Conservation (phyloP, 2,888 invertebrate genomes). For the Callimorpha dominula region DNA sequence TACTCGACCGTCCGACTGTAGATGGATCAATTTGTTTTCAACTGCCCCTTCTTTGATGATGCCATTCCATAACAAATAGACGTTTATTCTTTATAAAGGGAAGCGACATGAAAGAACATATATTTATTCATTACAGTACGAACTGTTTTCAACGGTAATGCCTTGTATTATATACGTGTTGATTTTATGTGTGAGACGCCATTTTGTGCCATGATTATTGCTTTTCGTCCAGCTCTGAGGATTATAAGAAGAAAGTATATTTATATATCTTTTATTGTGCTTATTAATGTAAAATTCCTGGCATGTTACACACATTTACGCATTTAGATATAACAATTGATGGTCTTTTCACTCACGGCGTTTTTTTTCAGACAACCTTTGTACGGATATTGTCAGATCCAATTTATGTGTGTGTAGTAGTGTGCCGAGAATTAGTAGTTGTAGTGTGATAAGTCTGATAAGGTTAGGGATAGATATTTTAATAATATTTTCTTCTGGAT, state of each 20-base stretch:
- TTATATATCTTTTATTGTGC: too few species aligned
- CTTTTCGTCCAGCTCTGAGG: background rate
- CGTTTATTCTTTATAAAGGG: slow-evolving; percentile 44
- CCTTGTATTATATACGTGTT: background rate
- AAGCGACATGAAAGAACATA: slow-evolving; percentile 42
- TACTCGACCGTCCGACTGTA: slow-evolving; percentile 27
- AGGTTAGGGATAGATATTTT: too few species aligned
- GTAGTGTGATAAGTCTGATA: too few species aligned
- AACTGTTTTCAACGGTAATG: slow-evolving; percentile 7
- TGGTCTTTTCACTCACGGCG: too few species aligned
- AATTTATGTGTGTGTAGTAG: too few species aligned
- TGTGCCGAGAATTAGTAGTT: too few species aligned
- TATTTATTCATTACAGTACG: slow-evolving; percentile 41
- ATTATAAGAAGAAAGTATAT: background rate
- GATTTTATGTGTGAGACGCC: slow-evolving; percentile 18
- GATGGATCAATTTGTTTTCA: slow-evolving; percentile 53
- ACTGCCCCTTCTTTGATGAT: slow-evolving; percentile 54
- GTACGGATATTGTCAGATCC: too few species aligned
- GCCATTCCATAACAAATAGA: slow-evolving; percentile 52
- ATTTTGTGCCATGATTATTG: slow-evolving; percentile 3
- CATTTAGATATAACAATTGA: too few species aligned
- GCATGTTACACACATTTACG: too few species aligned
- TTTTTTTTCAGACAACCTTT: too few species aligned
- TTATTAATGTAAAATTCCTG: too few species aligned
- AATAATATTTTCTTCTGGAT: too few species aligned